Conservation (phyloP, 1,140 invertebrate genomes). For the Drosophila kanapiae region DNA sequence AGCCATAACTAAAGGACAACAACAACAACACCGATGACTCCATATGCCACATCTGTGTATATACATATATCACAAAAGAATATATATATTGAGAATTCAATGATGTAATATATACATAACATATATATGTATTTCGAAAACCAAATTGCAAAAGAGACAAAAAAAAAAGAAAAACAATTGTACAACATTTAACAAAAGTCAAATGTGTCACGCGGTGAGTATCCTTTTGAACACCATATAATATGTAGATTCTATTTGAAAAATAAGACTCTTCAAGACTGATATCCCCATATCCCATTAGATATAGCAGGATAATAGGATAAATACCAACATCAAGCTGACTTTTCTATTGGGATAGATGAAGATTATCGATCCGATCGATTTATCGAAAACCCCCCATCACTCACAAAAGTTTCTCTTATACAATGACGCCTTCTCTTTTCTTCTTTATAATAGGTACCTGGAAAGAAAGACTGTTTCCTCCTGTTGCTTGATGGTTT, state of each 20-base stretch:
- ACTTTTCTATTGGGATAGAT: background rate
- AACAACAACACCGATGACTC: conserved; percentile 46
- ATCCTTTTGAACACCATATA: conserved; percentile 9
- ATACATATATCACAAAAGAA: conserved; percentile 47
- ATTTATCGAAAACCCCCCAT: background rate
- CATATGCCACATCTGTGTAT: conserved; percentile 72
- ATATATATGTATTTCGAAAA: conserved; percentile 37
- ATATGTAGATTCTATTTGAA: background rate
- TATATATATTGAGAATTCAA: conserved; percentile 59
- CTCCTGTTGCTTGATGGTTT: conserved; percentile 85
- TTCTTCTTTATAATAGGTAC: conserved; percentile 65
- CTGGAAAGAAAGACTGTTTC: conserved; percentile 86
- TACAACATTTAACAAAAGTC: conserved; percentile 78
- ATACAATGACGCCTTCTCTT: background rate
- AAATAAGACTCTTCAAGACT: background rate
- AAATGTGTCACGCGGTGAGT: conserved; percentile 84
- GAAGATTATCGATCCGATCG: background rate
- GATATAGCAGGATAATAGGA: background rate
- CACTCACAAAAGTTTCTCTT: background rate
- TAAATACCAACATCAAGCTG: background rate
- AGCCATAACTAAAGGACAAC: conserved; percentile 1
- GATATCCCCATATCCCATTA: background rate
- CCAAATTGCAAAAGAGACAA: conserved; percentile 28
- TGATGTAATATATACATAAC: conserved; percentile 62
- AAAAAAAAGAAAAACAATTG: conserved; percentile 51